Conservation (phyloP, 1,140 invertebrate genomes). For the Gryon sp. region DNA sequence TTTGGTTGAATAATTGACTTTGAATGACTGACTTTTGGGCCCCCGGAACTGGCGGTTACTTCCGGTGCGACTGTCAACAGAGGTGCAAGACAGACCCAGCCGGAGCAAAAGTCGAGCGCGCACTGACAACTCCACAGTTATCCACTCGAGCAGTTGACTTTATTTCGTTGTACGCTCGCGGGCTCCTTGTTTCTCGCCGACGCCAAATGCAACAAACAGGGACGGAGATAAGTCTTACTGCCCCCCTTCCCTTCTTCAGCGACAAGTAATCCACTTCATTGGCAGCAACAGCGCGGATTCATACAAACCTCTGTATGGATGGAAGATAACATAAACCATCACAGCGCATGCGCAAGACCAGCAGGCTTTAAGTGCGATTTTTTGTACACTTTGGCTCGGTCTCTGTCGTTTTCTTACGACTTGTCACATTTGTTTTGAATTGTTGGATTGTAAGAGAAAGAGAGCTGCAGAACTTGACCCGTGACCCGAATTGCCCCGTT, state of each 20-base stretch:
- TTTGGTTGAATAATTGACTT: too few relatives aligned
- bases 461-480: constrained; percentile 3
- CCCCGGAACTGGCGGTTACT: constrained; percentile 19
- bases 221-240: not conserved
- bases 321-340: too few relatives aligned
- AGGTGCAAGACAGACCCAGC: constrained; percentile 1
- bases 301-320: too few relatives aligned
- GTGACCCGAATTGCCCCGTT: constrained; percentile 4
- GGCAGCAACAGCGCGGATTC: too few relatives aligned
- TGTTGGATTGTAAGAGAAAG: too few relatives aligned
- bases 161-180: not conserved
- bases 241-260: too few relatives aligned
- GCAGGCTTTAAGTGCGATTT: too few relatives aligned
- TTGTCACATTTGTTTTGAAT: too few relatives aligned
- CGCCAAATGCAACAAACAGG: not conserved
- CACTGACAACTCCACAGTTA: constrained; percentile 7
- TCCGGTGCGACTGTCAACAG: constrained; percentile 17
- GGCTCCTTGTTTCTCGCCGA: not conserved
- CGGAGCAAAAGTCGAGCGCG: constrained; percentile 33
- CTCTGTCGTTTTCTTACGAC: too few relatives aligned
- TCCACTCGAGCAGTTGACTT: not conserved
- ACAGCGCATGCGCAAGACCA: too few relatives aligned
- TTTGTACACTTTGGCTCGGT: too few relatives aligned
- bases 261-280: constrained; percentile 1
- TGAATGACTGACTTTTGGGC: too few relatives aligned